Percentiles rank a stretch among this genome's conserved stretches.
Conservation (phyloP, 2,888 invertebrate species). For the Lacanobia oleracea region DNA sequence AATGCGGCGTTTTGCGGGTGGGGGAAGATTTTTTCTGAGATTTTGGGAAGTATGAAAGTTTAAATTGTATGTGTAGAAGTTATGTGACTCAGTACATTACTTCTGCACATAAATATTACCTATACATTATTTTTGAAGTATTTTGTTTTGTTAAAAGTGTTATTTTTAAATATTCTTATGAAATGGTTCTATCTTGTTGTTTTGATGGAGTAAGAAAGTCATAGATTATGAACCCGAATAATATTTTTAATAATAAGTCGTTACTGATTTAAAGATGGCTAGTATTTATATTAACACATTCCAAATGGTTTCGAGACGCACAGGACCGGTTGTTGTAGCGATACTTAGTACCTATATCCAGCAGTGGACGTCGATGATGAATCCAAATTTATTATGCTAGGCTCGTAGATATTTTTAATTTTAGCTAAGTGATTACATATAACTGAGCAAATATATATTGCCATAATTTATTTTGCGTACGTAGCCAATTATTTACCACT, state of each 20-base stretch:
- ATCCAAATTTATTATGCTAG: neutral
- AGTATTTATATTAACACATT: neutral
- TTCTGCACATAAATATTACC: no score
- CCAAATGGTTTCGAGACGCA: no score
- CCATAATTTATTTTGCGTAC: neutral
- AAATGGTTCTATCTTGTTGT: neutral
- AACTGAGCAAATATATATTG: neutral
- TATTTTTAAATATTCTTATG: no score
- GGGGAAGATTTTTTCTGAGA: no score
- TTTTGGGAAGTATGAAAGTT: neutral
- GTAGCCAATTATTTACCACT: neutral
- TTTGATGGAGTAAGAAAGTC: neutral
- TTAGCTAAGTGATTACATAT: neutral
- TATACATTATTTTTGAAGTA: no score
- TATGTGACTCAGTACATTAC: no score
- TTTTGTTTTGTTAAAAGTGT: no score
- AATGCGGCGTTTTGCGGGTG: slow-evolving; percentile 35
- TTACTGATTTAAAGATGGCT: neutral
- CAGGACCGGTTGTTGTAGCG: no score
- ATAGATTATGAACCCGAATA: neutral
- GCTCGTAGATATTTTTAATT: neutral
- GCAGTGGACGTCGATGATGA: no score
- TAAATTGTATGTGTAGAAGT: no score
- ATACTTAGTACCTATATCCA: no score
- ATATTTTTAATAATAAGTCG: neutral